phyloP scores from a whole-genome alignment of 30 jellyfish, hydroid and myxozoan species.

The Turritopsis rubra region DNA sequence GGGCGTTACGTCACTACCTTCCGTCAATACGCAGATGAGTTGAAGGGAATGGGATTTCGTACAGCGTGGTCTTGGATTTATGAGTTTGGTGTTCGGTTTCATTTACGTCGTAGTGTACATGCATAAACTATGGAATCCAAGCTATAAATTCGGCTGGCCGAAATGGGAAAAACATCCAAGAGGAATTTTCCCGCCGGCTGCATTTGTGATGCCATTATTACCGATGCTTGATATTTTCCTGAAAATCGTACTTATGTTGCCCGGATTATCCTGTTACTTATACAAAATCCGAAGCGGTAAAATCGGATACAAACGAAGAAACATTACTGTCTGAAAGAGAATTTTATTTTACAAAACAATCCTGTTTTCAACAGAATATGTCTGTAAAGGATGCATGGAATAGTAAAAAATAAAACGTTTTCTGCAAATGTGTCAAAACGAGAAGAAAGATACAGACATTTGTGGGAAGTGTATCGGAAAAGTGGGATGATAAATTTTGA shows the following conservation, averaged over 20 bases:
- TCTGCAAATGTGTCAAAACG: too few relatives aligned
- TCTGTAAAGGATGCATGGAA: too few relatives aligned
- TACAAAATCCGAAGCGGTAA: slow-evolving; percentile 48
- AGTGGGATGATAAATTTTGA: too few relatives aligned
- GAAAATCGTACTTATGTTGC: slow-evolving; percentile 49
- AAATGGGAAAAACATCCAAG: slow-evolving; percentile 2
- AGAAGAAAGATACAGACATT: too few relatives aligned
- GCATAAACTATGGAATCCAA: slow-evolving; percentile 38
- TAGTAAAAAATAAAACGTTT: too few relatives aligned
- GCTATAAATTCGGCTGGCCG: slow-evolving; percentile 29
- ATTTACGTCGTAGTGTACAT: slow-evolving; percentile 41
- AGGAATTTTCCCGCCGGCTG: slow-evolving; percentile 53
- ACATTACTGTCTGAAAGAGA: too few relatives aligned
- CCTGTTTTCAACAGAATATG: too few relatives aligned
- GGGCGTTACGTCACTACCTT: slow-evolving; percentile 63
- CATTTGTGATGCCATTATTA: slow-evolving; percentile 54
- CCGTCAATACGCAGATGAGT: slow-evolving; percentile 62
- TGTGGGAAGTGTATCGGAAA: too few relatives aligned
- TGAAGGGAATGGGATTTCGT: slow-evolving; percentile 90
- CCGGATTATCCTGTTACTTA: slow-evolving; percentile 42
- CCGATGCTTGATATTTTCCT: slow-evolving; percentile 49
- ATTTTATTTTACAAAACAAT: too few relatives aligned
- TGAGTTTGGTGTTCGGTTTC: slow-evolving; percentile 40
- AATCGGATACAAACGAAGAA: slow-evolving; percentile 10
- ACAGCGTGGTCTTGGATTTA: slow-evolving; percentile 57